Conservation (phyloP, 2,888 invertebrate species). For the Nysson spinosus region DNA sequence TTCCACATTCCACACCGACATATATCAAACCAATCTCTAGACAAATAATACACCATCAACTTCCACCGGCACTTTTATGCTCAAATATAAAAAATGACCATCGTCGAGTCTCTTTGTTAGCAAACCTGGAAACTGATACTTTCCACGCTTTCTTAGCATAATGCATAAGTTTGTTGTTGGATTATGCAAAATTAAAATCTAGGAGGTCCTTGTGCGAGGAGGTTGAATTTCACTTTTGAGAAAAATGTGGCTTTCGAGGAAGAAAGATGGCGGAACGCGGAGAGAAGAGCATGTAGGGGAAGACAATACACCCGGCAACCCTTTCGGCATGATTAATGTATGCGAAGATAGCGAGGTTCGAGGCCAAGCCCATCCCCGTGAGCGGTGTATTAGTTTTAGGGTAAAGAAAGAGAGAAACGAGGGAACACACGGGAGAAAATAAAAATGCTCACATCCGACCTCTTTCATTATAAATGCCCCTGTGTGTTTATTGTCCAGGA, state of each 20-base stretch:
- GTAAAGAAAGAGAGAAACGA: slow-evolving; percentile 11
- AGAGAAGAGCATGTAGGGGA: slow-evolving; percentile 10
- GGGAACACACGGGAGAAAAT: slow-evolving; percentile 30
- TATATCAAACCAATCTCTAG: no score
- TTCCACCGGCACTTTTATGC: no score
- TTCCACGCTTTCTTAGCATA: no score
- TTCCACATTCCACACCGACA: no score
- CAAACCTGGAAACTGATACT: no score
- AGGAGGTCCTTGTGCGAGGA: no score
- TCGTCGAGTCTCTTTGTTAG: no score
- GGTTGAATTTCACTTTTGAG: slow-evolving; percentile 18
- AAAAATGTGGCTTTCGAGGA: slow-evolving; percentile 1
- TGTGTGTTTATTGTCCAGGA: slow-evolving; percentile 62
- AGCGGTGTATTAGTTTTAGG: slow-evolving; percentile 42
- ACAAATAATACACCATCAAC: no score
- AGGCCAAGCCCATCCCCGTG: slow-evolving; percentile 42
- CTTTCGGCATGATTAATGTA: slow-evolving; percentile 60
- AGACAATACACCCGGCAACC: slow-evolving; percentile 45
- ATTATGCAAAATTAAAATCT: no score
- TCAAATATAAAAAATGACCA: no score
- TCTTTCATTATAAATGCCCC: slow-evolving; percentile 66
- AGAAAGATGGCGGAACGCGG: not conserved
- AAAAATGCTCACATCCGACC: slow-evolving; percentile 44
- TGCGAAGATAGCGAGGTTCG: slow-evolving; percentile 59
- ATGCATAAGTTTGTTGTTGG: no score